Evolutionary conservation across 2,888 invertebrate species (phyloP), one percentile per base, ranked within the genome.

Genomic region (Sarcophaga caerulescens): DNA sequence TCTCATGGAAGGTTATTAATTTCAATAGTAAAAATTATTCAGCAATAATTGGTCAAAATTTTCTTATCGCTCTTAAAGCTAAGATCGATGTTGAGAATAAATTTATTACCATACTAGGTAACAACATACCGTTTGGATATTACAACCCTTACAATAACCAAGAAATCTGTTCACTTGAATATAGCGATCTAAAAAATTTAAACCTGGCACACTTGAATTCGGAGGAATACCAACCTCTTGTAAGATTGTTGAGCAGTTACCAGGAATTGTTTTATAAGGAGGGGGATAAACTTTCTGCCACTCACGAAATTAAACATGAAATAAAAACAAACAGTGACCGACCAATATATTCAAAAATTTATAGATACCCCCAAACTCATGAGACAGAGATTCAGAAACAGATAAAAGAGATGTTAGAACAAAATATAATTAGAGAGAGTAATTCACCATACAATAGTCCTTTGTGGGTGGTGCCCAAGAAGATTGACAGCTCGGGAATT

Each of bases 151-250:
- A 79, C 66, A 83, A 71, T 57, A 23, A 35, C 14, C 73, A 81
- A 25, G 76, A 87, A 82, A 78, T 84, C 66, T 84, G 79, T 66
- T 81, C 71, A 77, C 66, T 85, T 47, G 80, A 87, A 77, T 75
- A 66, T 63, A 80, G 79, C 23, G 75, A 76, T 17, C 59, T 87
- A 69, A 66, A 81, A 66, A 57, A 57, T 45, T 57, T 76, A 21
- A 65, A 76, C 47, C 47, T 76, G 25, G 59, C 35, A 75, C 12
- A 75, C 63, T 65, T 65, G 12, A 63, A 63, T 63, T 25, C 14
- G 23, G 25, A 63, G 76, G 69, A 81, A 85, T 52, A 19, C 35
- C 52, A 74, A 57, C 63, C 47, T 21, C 62, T 76, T 35, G 63
- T 23, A 73, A 44, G 60, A 8, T 57, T 79, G 68, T 47, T 79